Evolutionary conservation across 92 coral and sea anemone species (phyloP).

Genomic region (Hydrozoanthus gracilis): DNA sequence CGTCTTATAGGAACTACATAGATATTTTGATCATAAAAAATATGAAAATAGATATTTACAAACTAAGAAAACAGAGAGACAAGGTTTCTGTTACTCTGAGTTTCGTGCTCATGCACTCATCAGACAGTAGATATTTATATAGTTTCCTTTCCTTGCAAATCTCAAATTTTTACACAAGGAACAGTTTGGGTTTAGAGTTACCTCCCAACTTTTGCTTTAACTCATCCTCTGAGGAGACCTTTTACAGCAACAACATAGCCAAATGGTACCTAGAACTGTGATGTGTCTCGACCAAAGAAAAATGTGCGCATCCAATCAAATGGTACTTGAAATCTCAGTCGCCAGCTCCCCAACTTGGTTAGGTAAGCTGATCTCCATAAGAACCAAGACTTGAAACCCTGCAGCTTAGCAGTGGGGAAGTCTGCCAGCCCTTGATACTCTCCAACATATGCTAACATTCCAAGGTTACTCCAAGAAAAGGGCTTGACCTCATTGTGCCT

Average conservation of each 20-base stretch:
- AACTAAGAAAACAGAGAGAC: no score
- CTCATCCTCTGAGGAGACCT: background rate
- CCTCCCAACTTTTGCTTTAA: background rate
- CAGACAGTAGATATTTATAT: no score
- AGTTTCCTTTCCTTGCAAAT: no score
- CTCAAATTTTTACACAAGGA: background rate
- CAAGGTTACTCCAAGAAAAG: constrained; percentile 90
- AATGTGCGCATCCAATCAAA: constrained; percentile 98
- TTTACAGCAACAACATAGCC: background rate
- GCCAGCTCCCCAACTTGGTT: constrained; percentile 95
- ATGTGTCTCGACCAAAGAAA: constrained; percentile 93
- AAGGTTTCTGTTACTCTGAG: no score
- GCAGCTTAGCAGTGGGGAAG: constrained; percentile 87
- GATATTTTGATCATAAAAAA: no score
- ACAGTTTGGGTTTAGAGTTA: background rate
- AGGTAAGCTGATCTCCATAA: constrained; percentile 97
- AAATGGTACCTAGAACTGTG: constrained; percentile 68
- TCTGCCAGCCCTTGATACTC: constrained; percentile 93
- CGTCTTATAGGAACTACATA: no score
- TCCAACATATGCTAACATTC: constrained; percentile 97
- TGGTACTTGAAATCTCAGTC: constrained; percentile 95
- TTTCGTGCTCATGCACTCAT: no score
- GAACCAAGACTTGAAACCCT: constrained; percentile 96
- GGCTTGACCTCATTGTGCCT: constrained; percentile 64
- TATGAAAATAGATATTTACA: no score